Conservation (phyloP, 2,113 vertebrate genomes). For the Ahaetulla prasina region DNA sequence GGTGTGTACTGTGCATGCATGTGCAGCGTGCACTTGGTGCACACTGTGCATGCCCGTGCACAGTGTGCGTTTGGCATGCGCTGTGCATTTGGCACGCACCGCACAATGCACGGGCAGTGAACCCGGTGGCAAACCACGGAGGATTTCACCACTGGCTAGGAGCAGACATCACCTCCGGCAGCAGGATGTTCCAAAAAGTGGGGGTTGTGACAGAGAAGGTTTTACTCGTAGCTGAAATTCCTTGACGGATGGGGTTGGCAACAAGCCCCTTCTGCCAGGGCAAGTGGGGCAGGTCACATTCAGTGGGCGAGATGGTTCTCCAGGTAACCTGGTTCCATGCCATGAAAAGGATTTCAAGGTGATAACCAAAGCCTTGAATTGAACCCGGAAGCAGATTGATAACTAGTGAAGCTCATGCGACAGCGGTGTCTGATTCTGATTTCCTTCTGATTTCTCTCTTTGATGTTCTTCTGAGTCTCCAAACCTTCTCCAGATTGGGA, state of each 20-base stretch:
- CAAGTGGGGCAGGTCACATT: neutral
- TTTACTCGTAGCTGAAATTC: neutral
- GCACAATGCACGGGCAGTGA: no score
- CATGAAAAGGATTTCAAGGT: neutral
- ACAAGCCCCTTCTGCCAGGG: neutral
- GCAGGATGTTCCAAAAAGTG: neutral
- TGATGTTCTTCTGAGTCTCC: neutral
- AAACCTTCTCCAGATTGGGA: neutral
- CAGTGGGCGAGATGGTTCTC: no score
- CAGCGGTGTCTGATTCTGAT: neutral
- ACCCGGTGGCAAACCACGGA: no score
- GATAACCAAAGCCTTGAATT: no score
- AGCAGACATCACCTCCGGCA: neutral
- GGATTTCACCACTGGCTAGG: no score
- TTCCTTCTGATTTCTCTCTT: neutral
- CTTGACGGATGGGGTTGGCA: neutral
- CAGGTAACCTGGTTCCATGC: no score
- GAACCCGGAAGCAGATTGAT: neutral
- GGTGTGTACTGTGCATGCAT: no score
- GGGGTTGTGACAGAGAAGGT: neutral
- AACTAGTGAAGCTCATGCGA: neutral
- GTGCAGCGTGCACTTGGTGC: no score
- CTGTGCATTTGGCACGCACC: no score
- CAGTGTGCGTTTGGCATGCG: no score
- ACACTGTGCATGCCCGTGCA: no score